Percentiles rank a stretch among this genome's conserved stretches.
Conservation (phyloP, 2,888 invertebrate species). For the Tridacna gigas region DNA sequence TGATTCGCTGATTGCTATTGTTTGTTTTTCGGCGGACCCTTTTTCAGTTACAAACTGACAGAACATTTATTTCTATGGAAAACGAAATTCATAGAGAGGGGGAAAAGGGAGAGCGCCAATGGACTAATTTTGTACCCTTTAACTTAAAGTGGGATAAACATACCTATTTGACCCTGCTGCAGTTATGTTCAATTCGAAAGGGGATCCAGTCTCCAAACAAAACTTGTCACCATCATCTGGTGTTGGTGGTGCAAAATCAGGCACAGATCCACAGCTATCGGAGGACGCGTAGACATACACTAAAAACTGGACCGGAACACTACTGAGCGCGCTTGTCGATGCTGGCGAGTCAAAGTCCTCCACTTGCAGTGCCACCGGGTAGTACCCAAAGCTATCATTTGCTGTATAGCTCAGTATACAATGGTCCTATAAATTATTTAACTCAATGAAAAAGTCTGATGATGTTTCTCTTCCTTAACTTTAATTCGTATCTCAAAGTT, state of each 20-base stretch:
- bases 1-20: no score
- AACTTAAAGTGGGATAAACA: not conserved
- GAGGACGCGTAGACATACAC: slow-evolving; percentile 24
- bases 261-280: slow-evolving; percentile 12
- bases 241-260: slow-evolving; percentile 36
- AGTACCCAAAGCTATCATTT: slow-evolving; percentile 12
- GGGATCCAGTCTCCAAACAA: not conserved
- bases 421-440: slow-evolving; percentile 10
- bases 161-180: slow-evolving; percentile 9
- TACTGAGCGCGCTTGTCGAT: slow-evolving; percentile 20
- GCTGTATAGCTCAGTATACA: slow-evolving; percentile 32
- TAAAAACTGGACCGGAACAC: slow-evolving; percentile 36
- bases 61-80: no score
- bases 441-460: not conserved
- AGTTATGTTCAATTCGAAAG: not conserved
- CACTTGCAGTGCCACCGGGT: slow-evolving; percentile 29
- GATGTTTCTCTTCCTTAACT: no score
- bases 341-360: slow-evolving; percentile 21
- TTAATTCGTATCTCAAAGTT: no score
- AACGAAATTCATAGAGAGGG: no score
- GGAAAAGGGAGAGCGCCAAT: no score
- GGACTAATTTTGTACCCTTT: no score
- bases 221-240: slow-evolving; percentile 32
- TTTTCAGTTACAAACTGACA: no score
- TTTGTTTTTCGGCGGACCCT: no score